phyloP scores from a whole-genome alignment of 2,797 vertebrate genomes.

The Anas bernieri region DNA sequence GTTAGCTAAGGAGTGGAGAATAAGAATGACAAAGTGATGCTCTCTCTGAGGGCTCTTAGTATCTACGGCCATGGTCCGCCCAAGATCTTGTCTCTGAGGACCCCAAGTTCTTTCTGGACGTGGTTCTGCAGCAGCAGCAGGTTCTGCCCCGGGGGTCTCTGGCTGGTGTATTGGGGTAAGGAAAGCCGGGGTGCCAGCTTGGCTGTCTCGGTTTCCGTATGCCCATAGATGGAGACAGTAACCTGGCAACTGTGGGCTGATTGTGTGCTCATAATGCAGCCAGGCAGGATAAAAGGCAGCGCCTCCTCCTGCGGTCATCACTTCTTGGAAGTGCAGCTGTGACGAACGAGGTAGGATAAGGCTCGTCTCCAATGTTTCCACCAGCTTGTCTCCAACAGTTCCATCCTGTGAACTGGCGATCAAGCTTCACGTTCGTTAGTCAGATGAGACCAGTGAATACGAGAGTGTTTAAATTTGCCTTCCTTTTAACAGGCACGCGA shows the following conservation, averaged over 20 bases:
- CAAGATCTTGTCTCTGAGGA: not conserved
- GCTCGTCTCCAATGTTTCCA: no score
- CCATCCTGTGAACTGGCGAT: not conserved
- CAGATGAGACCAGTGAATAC: conserved; percentile 75
- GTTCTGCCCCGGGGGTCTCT: not conserved
- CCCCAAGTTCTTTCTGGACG: not conserved
- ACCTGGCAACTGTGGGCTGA: not conserved
- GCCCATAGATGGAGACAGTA: not conserved
- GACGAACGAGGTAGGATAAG: no score
- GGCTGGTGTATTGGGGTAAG: not conserved
- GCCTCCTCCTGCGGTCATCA: not conserved
- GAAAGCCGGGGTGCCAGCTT: not conserved
- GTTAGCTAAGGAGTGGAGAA: not conserved
- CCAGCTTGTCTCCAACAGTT: no score
- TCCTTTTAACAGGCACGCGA: conserved; percentile 61
- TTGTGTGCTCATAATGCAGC: not conserved
- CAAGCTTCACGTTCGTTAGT: conserved; percentile 76
- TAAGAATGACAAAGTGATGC: not conserved
- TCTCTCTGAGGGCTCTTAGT: not conserved
- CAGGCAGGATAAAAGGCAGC: conserved; percentile 12
- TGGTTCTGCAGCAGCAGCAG: not conserved
- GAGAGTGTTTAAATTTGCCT: conserved; percentile 72
- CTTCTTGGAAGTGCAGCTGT: no score
- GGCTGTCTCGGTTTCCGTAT: not conserved
- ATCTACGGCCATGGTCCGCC: not conserved